Evolutionary conservation across 2,113 vertebrate species (phyloP), one percentile per base, ranked within the genome.

Genomic region (Rhombomys opimus): DNA sequence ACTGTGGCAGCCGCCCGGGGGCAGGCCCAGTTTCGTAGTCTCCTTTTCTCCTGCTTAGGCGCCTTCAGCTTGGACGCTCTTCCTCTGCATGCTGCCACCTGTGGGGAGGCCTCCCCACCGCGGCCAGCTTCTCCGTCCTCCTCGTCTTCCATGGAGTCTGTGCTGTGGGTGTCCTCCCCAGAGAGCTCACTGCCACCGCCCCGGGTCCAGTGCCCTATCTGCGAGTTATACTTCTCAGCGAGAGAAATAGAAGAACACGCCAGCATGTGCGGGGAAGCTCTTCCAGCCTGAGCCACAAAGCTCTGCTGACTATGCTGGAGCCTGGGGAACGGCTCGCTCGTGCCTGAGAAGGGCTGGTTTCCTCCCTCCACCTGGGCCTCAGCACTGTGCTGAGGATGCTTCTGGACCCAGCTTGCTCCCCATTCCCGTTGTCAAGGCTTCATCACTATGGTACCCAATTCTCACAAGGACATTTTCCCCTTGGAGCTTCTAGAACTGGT

Each of bases 181-280:
- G 95, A 97, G 82, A 95, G 96, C 72, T 91, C 96, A 11, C 80
- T 72, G 3, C 93, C 70, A 0, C 3, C 68, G 2, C 67, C 95
- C 65, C 96, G 97, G 96, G 95, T 98, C 67, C 92, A 97, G 38
- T 99, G 99, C 72, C 98, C 98, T 41, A 94, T 99, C 61, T 99
- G 98, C 23, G 91, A 97, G 82, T 92, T 98, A 80, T 96, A 77
- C 1, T 99, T 98, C 88, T 38, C 85, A 0, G 0, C 68, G 10
- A 76, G 68, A 35, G 98, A 98, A 85, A 97, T 98, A 38, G 98
- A 99, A 59, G 93, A 84, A 57, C 99, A 99, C 10, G 98, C 98
- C 98, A 98, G 99, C 91, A 30, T 78, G 38, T 99, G 98, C 1
- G 97, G 98, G 2, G 99, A 99, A 57, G 67, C 41, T 32, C 52